phyloP scores from a whole-genome alignment of 2,113 vertebrate genomes.

The Nothoprocta perdicaria region DNA sequence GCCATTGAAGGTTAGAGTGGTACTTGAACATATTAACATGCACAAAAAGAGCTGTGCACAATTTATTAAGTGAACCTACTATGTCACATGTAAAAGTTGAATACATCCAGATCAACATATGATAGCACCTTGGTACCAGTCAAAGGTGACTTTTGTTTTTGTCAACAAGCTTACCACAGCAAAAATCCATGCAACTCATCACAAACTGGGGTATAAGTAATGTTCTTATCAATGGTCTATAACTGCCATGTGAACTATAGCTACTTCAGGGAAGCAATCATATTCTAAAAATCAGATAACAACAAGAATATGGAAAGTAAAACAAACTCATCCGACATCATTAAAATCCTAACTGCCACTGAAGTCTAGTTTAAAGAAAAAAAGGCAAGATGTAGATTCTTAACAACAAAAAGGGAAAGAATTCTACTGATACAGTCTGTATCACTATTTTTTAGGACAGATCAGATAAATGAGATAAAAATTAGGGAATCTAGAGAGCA shows the following conservation, averaged over 20 bases:
- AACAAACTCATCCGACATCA: background rate
- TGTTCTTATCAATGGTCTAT: background rate
- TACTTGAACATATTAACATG: background rate
- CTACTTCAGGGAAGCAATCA: background rate
- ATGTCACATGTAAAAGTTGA: background rate
- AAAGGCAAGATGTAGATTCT: background rate
- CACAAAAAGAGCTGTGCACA: background rate
- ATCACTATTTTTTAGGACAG: background rate
- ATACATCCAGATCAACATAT: background rate
- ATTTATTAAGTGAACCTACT: background rate
- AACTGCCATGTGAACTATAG: background rate
- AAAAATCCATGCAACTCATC: rapidly evolving
- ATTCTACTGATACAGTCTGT: background rate
- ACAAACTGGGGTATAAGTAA: background rate
- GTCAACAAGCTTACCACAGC: background rate
- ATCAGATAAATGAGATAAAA: background rate
- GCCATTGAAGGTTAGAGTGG: background rate
- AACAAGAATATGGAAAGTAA: background rate
- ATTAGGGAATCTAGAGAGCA: background rate
- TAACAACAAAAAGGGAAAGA: background rate
- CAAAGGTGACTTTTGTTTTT: background rate
- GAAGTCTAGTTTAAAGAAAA: background rate
- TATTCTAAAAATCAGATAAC: background rate
- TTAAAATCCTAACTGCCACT: background rate
- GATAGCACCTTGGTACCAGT: background rate